Conservation (phyloP, 2,888 invertebrate genomes). For the Hypena proboscidalis region DNA sequence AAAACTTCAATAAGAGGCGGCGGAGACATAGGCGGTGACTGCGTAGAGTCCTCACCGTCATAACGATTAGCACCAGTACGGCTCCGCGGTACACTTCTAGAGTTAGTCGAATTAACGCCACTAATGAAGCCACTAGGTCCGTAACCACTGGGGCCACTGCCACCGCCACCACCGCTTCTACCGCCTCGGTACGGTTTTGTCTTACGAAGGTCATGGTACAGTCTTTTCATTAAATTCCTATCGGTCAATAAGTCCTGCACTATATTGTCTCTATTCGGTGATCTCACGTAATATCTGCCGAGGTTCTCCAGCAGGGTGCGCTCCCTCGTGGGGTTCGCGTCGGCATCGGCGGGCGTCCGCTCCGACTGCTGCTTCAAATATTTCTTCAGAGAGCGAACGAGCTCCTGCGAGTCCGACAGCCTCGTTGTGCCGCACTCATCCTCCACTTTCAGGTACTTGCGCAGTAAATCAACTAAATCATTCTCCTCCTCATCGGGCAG, state of each 20-base stretch:
- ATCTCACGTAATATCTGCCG: constrained; percentile 88
- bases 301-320: constrained; percentile 88
- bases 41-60: constrained; percentile 60
- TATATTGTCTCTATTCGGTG: constrained; percentile 88
- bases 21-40: constrained; percentile 82
- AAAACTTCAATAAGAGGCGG: constrained; percentile 89
- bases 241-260: constrained; percentile 90
- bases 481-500: constrained; percentile 79
- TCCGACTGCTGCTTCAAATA: constrained; percentile 79
- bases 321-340: constrained; percentile 62
- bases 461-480: constrained; percentile 87
- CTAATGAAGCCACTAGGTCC: constrained; percentile 60
- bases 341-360: constrained; percentile 60
- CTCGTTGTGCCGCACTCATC: constrained; percentile 78
- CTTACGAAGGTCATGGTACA: constrained; percentile 90
- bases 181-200: constrained; percentile 83
- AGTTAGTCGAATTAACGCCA: constrained; percentile 69
- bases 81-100: constrained; percentile 58
- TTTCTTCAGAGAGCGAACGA: constrained; percentile 87
- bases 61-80: constrained; percentile 54
- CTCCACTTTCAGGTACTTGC: constrained; percentile 87
- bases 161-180: constrained; percentile 67
- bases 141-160: constrained; percentile 75
- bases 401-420: constrained; percentile 85
- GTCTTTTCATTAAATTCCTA: constrained; percentile 89